Base-by-base conservation (phyloP, 1,140 invertebrate species). In the Drosophila teissieri region DNA sequence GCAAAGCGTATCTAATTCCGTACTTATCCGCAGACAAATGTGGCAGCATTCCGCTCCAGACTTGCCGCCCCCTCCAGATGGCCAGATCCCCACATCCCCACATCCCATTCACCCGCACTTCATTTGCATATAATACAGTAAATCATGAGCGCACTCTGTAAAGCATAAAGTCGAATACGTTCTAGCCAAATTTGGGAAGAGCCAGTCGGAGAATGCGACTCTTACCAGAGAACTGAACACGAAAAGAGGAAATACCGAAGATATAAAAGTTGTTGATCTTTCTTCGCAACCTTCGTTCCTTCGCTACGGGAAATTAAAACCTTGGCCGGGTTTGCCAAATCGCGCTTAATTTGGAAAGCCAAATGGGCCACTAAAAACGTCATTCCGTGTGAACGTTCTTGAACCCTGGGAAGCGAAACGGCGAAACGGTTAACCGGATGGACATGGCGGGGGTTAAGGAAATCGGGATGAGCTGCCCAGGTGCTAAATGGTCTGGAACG, bases 61-160 rank as follows among this genome's bases (percentile, higher is more conserved):
- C 46, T 67, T 48, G 15, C 45, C 17, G 42, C 34, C 17, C 46
- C 39, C 55, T 44, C 49, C 31, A 42, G 40, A 36, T 48, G 22
- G 37, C 49, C 22, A 42, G 27, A 27, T 48, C 37, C 6, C 27
- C 27, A 27, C 27, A 27, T 27, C 24, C 24, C 24, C 24, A 24
- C 24, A 27, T 6, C 27, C 63, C 37, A 73, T 49, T 63, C 65
- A 52, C 54, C 44, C 58, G 46, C 53, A 56, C 37, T 19, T 78
- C 12, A 89, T 89, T 89, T 80, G 84, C 84, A 89, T 89, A 89
- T 58, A 84, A 84, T 84, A 89, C 70, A 65, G 84, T 88, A 88
- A 89, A 89, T 89, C 85, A 89, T 85, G 55, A 56, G 74, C 62
- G 39, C 75, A 74, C 74, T 78, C 64, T 80, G 54, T 72, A 68